Base-by-base conservation (phyloP, 2,888 invertebrate genomes). In the Geophilus truncorum region DNA sequence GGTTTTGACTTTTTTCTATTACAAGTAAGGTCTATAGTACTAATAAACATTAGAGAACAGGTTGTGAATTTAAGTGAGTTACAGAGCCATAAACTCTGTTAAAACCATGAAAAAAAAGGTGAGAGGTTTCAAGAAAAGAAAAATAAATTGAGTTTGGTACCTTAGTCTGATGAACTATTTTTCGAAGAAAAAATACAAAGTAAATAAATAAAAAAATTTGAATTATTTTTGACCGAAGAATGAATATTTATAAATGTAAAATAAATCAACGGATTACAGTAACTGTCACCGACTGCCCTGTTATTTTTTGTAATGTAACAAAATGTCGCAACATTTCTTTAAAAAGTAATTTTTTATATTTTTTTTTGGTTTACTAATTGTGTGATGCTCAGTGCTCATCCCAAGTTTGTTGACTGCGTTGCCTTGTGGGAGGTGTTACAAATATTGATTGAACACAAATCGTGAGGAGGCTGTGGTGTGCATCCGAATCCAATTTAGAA, bases 371-470 rank as follows among this genome's bases (percentile, higher is more conserved):
- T n/a, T n/a, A n/a, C n/a, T n/a, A n/a, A n/a, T n/a, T n/a, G n/a
- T n/a, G n/a, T n/a, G n/a, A n/a, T n/a, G n/a, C n/a, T n/a, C n/a
- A n/a, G n/a, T 21, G 51, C 51, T 51, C 51, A 51, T 51, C 51
- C 18, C 18, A 51, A 51, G 51, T 51, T 51, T 51, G 51, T 51
- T 51, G 51, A 51, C 75, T 30, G 75, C 75, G 75, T n/a, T 32
- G 75, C 75, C 32, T 75, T 28, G 75, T 75, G 32, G 32, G 32
- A 28, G 75, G 32, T 32, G 28, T 32, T 30, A 32, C 30, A 75
- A 75, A 30, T 75, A 75, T 75, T 75, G 75, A 75, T 75, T 75
- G 75, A 75, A 75, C 30, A 28, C 75, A 75, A 75, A 75, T 75
- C 75, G 75, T 75, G 75, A 51, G 51, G 51, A 51, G 51, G 51